These are phyloP conservation scores for Cavia aperea DNA, from an alignment of 2,113 vertebrate species.

Conservation along the genomic window DNA sequence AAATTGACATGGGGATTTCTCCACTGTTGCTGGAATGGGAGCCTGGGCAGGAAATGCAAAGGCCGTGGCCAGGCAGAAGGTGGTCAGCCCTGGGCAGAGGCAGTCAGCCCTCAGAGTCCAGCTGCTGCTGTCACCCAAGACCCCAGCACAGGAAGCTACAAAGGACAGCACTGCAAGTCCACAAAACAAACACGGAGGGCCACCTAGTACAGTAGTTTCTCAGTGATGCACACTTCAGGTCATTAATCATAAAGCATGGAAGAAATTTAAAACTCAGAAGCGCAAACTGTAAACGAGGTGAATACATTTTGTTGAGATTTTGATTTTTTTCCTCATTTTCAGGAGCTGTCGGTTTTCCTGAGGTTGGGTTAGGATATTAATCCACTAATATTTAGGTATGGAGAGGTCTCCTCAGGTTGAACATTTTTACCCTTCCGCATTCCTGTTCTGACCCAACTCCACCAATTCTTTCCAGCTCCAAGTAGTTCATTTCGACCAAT, in stretches of 20 bases:
- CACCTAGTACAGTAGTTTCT: not conserved
- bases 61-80: constrained; percentile 31
- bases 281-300: not conserved
- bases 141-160: not conserved
- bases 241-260: not conserved
- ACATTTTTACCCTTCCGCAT: not conserved
- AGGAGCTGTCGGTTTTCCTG: not conserved
- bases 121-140: rapidly evolving
- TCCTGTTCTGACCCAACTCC: not conserved
- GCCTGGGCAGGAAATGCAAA: constrained; percentile 35
- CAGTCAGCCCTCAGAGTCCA: constrained; percentile 23
- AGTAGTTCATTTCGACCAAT: not conserved
- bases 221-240: not conserved
- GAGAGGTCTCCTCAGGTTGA: not conserved
- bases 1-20: constrained; percentile 44
- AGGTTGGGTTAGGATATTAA: not conserved
- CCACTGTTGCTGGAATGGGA: constrained; percentile 45
- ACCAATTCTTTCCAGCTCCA: not conserved
- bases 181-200: not conserved
- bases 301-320: not conserved
- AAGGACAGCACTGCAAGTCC: not conserved
- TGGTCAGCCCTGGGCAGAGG: constrained; percentile 2
- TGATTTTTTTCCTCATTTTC: not conserved
- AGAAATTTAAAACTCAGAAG: constrained; percentile 35
- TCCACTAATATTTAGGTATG: not conserved